Base-by-base conservation (phyloP, 2,888 invertebrate species). In the Andrena trimmerana region DNA sequence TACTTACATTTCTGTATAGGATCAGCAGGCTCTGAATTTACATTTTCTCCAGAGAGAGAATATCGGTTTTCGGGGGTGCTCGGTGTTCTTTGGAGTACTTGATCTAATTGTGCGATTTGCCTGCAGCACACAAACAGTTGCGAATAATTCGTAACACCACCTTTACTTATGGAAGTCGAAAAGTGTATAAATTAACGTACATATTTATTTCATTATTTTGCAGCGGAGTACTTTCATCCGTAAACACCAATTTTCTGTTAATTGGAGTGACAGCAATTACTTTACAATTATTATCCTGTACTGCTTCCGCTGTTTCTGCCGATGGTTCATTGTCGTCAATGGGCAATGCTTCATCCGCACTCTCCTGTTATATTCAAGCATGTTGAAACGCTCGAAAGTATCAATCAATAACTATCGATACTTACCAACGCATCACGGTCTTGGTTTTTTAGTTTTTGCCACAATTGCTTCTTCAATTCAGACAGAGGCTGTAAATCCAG, bases 391-490 rank as follows among this genome's bases (percentile, higher is more conserved):
- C 16, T 42, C 4, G 4, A 42, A 20, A 33, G 27, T 27, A 62
- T 50, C 1, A 24, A 31, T 13, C 20, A 48, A 60, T 16, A 57
- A 66, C 42, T 31, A 50, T 27, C 2, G 5, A 36, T 72, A 57
- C 79, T 75, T 83, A 92, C 92, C 59, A 86, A 82, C n/a, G 81
- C 77, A 33, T 78, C 27, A 31, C 78, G 71, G 10, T 59, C 86
- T 36, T 90, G 85, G 13, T 90, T 88, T 78, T 90, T 90, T 33
- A 94, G 84, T 86, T 94, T 94, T 31, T 93, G 90, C 94, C 94
- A 94, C 4, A 95, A 86, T 54, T 91, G 90, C 29, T 84, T 89
- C 75, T 93, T 93, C 3, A 94, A 79, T 48, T 93, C 94, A 0
- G 94, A 93, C 13, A 94, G 83, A 29, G 94, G 94, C 94, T 94